Base-by-base conservation (phyloP, 2,113 vertebrate genomes). In the Scolopax mira region DNA sequence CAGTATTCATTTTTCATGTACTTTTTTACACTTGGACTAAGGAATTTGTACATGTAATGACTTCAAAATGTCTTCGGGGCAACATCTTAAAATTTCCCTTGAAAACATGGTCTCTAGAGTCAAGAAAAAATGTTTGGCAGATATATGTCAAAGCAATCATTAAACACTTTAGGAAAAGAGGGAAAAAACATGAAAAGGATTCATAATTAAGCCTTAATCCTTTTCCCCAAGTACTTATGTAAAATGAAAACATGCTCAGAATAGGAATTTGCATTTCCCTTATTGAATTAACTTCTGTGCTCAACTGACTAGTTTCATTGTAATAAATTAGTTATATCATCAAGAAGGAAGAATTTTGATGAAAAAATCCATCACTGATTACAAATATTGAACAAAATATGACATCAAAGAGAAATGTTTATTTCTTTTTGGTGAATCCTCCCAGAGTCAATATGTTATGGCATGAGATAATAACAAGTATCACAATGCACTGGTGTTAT, bases 61-160 rank as follows among this genome's bases (percentile, higher is more conserved):
- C n/a, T 87, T 90, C 30, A 92, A 18, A 89, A 97, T 57, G 37
- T 82, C 49, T 82, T 85, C 57, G 31, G 57, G 84, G 52, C 13
- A 94, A 92, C 14, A 21, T 19, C 23, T 49, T 79, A 82, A 79
- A 72, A 92, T 28, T 85, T 84, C 69, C 52, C 94, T 94, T 92
- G 73, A 96, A 96, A 89, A 18, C 33, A 57, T 7, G 21, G 31
- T 85, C 93, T 93, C 73, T 25, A 79, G 74, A 93, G 74, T 41
- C 21, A 60, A 41, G 28, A 41, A 89, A 75, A 95, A 85, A 35
- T 24, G 37, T 75, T 57, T 81, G 88, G 85, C 65, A 93, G 65
- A 90, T 35, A 41, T 66, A 82, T 62, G 69, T 80, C 79, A 93
- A 88, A 93, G 57, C 24, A 86, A 65, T 74, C 41, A 84, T 70